Evolutionary conservation across 2,888 invertebrate genomes (phyloP), one percentile per base, ranked within the genome.

Genomic region (Dryocosmus kuriphilus): DNA sequence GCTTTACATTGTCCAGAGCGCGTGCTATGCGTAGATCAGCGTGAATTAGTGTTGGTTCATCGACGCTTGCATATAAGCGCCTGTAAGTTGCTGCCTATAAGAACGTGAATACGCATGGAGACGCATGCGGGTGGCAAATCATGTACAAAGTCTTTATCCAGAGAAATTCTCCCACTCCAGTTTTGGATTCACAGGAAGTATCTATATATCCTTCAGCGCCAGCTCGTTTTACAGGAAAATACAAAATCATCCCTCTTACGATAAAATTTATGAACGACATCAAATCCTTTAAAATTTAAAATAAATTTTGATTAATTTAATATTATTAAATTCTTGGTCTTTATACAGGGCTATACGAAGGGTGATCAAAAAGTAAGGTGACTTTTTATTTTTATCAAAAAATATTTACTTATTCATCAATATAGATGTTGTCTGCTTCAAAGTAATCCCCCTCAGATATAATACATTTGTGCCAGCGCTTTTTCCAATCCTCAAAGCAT

Each of bases 1-100:
- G 86, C 87, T 88, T 88, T 86, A 88, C 88, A 87, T 86, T 85
- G 87, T 87, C 84, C 86, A 83, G 83, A 86, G 86, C 88, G 88
- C 88, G 88, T 88, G 88, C 88, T 88, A 84, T 84, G 85, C 86
- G 86, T 87, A 83, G 87, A 86, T 86, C 85, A 85, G 76, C 46
- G 55, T 71, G 51, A 71, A 30, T 46, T 71, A 51, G 71, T 71
- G 71, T 71, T 51, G 51, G 74, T 74, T 24, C 32, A 55, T 57
- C 67, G 60, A 65, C 60, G 77, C 75, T 65, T 27, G 61, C 46
- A 60, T 74, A 55, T 75, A 74, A 67, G 77, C 30, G 27, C 14
- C 51, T 71, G 30, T 51, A 22, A 51, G 27, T 19, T 51, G 30
- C 46, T 51, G 30, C 51, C 51, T 67, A 11, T 71, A 71, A 41